Conservation (phyloP, 1,140 invertebrate genomes). For the Cherax destructor region DNA sequence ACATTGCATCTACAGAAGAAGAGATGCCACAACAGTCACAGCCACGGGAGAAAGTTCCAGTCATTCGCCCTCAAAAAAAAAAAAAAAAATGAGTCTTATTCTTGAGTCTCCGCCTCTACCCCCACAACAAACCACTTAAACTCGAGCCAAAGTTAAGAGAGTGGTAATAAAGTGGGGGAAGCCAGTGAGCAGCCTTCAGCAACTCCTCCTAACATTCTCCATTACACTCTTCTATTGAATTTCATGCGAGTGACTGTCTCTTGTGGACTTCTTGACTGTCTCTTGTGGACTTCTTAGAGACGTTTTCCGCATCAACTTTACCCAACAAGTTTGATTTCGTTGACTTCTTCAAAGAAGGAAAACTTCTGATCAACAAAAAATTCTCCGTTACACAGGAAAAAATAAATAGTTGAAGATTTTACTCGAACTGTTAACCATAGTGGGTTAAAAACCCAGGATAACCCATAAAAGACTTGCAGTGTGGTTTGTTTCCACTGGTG, state of each 20-base stretch:
- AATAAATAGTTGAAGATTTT: too few species aligned
- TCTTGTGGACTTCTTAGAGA: not conserved
- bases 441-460: too few species aligned
- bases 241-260: not conserved
- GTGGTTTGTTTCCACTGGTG: too few species aligned
- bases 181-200: not conserved
- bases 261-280: not conserved
- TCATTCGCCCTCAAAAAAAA: not conserved
- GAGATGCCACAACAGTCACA: not conserved
- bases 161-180: conserved; percentile 8
- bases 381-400: too few species aligned
- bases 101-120: not conserved
- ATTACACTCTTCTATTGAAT: conserved; percentile 1
- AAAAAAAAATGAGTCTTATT: not conserved
- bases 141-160: conserved; percentile 13
- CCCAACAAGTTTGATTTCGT: not conserved
- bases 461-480: too few species aligned
- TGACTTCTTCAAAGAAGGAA: not conserved
- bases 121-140: conserved; percentile 19
- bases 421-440: too few species aligned
- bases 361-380: too few species aligned
- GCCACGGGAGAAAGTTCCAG: not conserved
- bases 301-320: not conserved
- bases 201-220: not conserved
- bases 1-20: too few species aligned